Percentiles rank a stretch among this genome's conserved stretches.
phyloP scores from a whole-genome alignment of 2,888 invertebrate genomes.

The Auanema sp. region DNA sequence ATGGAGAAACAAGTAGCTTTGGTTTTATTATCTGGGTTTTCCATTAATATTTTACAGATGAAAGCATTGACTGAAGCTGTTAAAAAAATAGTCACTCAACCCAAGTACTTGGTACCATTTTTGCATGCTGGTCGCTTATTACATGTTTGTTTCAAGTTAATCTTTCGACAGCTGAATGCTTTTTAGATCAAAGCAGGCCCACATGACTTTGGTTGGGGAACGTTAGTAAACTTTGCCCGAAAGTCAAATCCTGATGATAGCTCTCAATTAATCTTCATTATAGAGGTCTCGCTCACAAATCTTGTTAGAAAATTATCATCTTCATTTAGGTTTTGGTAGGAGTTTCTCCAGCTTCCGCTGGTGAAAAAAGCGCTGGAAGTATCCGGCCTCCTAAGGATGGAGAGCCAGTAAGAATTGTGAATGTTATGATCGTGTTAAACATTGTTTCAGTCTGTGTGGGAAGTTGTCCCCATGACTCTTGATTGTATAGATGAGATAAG shows the following conservation, averaged over 20 bases:
- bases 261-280: slow-evolving; percentile 73
- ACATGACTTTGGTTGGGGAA: slow-evolving; percentile 93
- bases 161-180: slow-evolving; percentile 8
- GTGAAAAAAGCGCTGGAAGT: slow-evolving; percentile 15
- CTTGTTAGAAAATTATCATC: background rate
- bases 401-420: slow-evolving; percentile 4
- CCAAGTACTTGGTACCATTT: slow-evolving; percentile 87
- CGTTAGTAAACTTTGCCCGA: slow-evolving; percentile 73
- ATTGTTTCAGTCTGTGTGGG: slow-evolving; percentile 31
- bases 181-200: slow-evolving; percentile 47
- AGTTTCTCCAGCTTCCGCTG: slow-evolving; percentile 8
- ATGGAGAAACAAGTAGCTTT: background rate
- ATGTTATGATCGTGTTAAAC: background rate
- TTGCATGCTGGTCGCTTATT: slow-evolving; percentile 89
- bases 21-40: background rate
- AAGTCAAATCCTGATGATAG: slow-evolving; percentile 66
- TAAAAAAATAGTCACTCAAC: slow-evolving; percentile 78
- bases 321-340: slow-evolving; percentile 19
- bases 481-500: slow-evolving; percentile 83
- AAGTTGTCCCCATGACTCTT: slow-evolving; percentile 78
- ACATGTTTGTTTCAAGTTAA: slow-evolving; percentile 72
- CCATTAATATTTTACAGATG: background rate
- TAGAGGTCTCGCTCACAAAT: slow-evolving; percentile 78
- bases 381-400: slow-evolving; percentile 30
- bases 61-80: slow-evolving; percentile 63